Evolutionary conservation across 1,140 invertebrate genomes (phyloP), one percentile per base, ranked within the genome.

Genomic region (Ephestia elutella): DNA sequence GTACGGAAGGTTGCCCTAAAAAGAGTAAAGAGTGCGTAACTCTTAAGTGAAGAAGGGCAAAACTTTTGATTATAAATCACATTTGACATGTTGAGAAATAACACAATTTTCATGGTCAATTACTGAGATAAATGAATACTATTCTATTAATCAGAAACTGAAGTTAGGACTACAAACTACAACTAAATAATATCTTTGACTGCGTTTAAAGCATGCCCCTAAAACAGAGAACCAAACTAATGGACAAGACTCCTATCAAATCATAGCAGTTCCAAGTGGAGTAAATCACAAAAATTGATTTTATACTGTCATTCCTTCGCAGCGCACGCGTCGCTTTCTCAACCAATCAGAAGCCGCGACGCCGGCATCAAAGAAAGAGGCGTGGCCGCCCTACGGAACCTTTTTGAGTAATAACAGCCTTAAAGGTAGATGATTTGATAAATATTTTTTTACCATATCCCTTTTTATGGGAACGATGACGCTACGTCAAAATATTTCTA

Each of bases 401-500:
- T 56, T 49, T 48, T 15, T 49, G 38, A n/a, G 13, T 56, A 38
- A 56, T 56, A 20, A 21, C 19, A 20, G 19, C 50, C 50, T 20
- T 21, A 25, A 28, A 53, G 21, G 20, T 25, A n/a, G 13, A 25
- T 25, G 50, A 53, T 20, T 21, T 53, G 54, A 56, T 56, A 56
- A 54, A 35, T 56, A 13, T 5, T 35, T 44, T 56, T 56, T 48
- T 48, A 10, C 20, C 5, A 56, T 35, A 21, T 56, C 35, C 35
- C 35, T 21, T 56, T 54, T 54, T 56, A 30, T 48, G 35, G 17
- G 38, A 25, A 56, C 10, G 11, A 25, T 2, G n/a, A 9, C 10
- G 32, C n/a, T n/a, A n/a, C 35, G 54, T 56, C 54, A 56, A 48
- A 56, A 56, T 56, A 56, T 56, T 56, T 56, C 38, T 44, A 53